These are phyloP conservation scores for Cosmia trapezina DNA, from an alignment of 2,888 invertebrate genomes.

Conservation along the genomic window DNA sequence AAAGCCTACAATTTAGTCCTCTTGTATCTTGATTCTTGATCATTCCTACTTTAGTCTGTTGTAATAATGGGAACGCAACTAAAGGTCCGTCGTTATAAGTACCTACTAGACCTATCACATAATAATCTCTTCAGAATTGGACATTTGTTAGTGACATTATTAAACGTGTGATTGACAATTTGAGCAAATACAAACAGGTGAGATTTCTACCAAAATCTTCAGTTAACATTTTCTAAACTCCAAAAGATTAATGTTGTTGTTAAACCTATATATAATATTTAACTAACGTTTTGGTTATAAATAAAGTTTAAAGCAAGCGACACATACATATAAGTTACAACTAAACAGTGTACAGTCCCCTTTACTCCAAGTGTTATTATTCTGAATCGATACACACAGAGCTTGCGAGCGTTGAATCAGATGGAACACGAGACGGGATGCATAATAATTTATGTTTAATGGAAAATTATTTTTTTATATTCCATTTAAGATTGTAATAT, in stretches of 20 bases:
- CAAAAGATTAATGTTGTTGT: no score
- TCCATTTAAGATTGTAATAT: background rate
- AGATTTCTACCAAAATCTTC: background rate
- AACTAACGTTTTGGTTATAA: no score
- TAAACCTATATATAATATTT: no score
- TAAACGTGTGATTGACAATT: background rate
- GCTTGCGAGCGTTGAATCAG: conserved; percentile 42
- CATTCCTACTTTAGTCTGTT: background rate
- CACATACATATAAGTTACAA: background rate
- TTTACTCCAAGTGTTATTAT: conserved; percentile 49
- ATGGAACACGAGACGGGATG: conserved; percentile 31
- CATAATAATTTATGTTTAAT: conserved; percentile 43
- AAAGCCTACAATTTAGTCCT: no score
- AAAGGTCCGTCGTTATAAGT: background rate
- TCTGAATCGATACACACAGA: conserved; percentile 53
- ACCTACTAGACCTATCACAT: background rate
- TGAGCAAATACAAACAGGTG: background rate
- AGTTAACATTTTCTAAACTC: no score
- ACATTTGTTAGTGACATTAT: background rate
- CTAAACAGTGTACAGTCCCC: conserved; percentile 13
- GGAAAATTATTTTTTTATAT: conserved; percentile 23
- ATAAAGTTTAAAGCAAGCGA: background rate
- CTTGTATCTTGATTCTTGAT: background rate
- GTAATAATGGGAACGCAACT: background rate
- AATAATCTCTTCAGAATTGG: background rate